These are phyloP conservation scores for Hydrotaea diabolus DNA, from an alignment of 2,888 invertebrate species.

Conservation along the genomic window DNA sequence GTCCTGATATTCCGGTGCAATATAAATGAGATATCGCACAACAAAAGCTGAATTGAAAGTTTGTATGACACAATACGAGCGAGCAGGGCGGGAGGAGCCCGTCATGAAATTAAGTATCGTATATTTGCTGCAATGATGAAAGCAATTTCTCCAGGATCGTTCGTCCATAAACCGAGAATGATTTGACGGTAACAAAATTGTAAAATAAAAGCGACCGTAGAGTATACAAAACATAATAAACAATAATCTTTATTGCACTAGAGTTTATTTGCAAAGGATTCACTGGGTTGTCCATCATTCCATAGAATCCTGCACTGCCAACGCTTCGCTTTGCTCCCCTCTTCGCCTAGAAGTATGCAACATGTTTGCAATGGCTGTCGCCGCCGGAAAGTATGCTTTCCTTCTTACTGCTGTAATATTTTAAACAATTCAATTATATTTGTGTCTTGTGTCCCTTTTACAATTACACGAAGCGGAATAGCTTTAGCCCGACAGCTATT, in stretches of 20 bases:
- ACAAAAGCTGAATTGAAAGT: conserved; percentile 23
- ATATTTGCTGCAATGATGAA: conserved; percentile 11
- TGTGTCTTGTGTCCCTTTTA: not conserved
- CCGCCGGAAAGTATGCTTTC: not conserved
- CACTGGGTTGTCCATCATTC: too few species aligned
- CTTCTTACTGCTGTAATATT: conserved; percentile 18
- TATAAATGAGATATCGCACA: conserved; percentile 31
- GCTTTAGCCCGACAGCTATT: not conserved
- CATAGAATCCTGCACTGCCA: too few species aligned
- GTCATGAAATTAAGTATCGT: conserved; percentile 33
- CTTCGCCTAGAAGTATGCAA: conserved; percentile 7
- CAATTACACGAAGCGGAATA: not conserved
- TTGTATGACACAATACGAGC: conserved; percentile 15
- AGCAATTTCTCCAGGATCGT: conserved; percentile 19
- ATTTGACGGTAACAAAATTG: conserved; percentile 27
- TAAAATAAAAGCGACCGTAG: not conserved
- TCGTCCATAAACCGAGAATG: conserved; percentile 16
- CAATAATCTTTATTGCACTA: conserved; percentile 18
- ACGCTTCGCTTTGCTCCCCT: not conserved
- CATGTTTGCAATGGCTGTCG: not conserved
- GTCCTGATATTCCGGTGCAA: conserved; percentile 12
- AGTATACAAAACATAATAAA: not conserved
- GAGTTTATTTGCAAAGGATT: not conserved
- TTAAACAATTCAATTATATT: conserved; percentile 40
- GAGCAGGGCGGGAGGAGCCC: not conserved